phyloP scores from a whole-genome alignment of 2,888 invertebrate species.

The Endotricha flammealis region DNA sequence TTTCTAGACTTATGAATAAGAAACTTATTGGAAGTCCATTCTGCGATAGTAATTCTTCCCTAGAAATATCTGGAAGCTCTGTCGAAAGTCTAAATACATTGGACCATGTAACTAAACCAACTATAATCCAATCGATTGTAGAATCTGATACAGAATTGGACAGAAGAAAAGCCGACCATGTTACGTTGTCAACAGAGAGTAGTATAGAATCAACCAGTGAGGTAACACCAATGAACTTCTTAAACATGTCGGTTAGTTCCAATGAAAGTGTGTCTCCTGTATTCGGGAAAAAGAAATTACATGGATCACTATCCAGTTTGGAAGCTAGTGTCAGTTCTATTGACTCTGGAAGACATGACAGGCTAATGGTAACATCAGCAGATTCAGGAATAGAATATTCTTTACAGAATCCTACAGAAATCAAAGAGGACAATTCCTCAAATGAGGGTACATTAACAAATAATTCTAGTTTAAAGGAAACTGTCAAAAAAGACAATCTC shows the following conservation, averaged over 20 bases:
- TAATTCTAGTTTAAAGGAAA: conserved; percentile 61
- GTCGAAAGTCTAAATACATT: conserved; percentile 66
- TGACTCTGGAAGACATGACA: conserved; percentile 62
- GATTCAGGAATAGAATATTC: conserved; percentile 73
- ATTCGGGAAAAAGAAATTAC: conserved; percentile 63
- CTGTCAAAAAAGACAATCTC: conserved; percentile 36
- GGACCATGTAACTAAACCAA: conserved; percentile 32
- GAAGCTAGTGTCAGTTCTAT: conserved; percentile 72
- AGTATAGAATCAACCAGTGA: conserved; percentile 68
- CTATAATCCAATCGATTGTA: conserved; percentile 36
- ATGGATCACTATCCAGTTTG: conserved; percentile 67
- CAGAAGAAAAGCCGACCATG: conserved; percentile 46
- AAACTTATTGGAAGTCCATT: conserved; percentile 53
- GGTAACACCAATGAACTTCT: conserved; percentile 53
- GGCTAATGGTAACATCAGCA: conserved; percentile 64
- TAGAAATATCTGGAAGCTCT: conserved; percentile 71
- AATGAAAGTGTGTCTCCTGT: conserved; percentile 72
- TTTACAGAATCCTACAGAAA: conserved; percentile 55
- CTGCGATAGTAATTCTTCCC: conserved; percentile 65
- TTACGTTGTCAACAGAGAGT: conserved; percentile 53
- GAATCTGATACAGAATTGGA: conserved; percentile 46
- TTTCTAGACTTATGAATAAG: conserved; percentile 68
- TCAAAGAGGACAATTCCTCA: conserved; percentile 61
- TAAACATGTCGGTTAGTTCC: conserved; percentile 67
- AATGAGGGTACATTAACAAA: conserved; percentile 73